Evolutionary conservation across 1,140 invertebrate genomes (phyloP).

Genomic region (Lepidurus packardi): DNA sequence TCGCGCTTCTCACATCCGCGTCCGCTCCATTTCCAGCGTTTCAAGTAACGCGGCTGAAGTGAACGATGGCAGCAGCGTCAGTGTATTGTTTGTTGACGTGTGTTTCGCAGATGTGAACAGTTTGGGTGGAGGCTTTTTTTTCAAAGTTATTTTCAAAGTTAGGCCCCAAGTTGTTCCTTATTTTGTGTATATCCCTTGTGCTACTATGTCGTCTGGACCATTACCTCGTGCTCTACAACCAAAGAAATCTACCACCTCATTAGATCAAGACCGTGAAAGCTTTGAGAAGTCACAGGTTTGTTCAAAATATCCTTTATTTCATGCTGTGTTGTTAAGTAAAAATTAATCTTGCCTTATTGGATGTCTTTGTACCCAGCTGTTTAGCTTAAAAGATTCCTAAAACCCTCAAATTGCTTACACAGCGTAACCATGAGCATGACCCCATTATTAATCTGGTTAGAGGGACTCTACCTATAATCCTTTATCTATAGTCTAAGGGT

Average conservation of each 20-base stretch:
- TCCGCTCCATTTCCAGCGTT: neutral
- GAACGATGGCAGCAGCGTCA: neutral
- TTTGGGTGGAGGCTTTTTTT: constrained; percentile 9
- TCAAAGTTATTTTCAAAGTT: neutral
- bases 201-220: neutral
- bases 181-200: neutral
- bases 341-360: neutral
- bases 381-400: too few species aligned
- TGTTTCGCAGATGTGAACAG: neutral
- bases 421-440: too few species aligned
- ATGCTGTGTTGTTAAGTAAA: neutral
- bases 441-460: too few species aligned
- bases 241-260: neutral
- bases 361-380: too few species aligned
- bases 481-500: too few species aligned
- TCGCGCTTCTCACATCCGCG: constrained; percentile 20
- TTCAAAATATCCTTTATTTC: neutral
- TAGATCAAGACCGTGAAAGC: constrained; percentile 35
- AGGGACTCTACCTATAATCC: too few species aligned
- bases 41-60: neutral
- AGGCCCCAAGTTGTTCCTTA: neutral
- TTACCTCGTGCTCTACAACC: constrained; percentile 7
- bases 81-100: neutral
- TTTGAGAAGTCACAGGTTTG: constrained; percentile 37
- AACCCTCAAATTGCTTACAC: too few species aligned